Evolutionary conservation across 30 jellyfish, hydroid and myxozoan species (phyloP), one percentile per base, ranked within the genome.

Genomic region (Catostylus mosaicus): DNA sequence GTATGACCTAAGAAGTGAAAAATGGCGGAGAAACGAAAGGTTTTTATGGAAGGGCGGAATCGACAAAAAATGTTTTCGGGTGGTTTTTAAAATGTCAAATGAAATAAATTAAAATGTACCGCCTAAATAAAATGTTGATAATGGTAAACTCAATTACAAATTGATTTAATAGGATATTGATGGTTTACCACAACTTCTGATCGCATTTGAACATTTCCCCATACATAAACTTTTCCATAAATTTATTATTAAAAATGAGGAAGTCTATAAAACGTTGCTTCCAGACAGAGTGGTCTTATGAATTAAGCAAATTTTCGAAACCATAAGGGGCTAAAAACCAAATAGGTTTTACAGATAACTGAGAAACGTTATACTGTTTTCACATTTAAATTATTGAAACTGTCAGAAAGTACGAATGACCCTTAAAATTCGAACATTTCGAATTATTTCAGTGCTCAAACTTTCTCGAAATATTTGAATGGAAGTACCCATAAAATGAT

Each of bases 141-240:
- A 68, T 24, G 80, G 66, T 38, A 68, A 68, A 68, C 29, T 68
- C 36, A 68, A 68, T 68, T 34, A 68, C 20, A 18, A 26, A 68
- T 29, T 35, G n/a, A 68, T 16, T 68, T 29, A 26, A 68, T 7
- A 43, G 80, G 80, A 35, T 68, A 68, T 68, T 68, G 80, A 64
- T 68, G 80, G 80, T 38, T 37, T 43, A 46, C 80, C 80, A 68
- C 80, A 34, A 37, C 34, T 36, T 38, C 80, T 68, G 38, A 59
- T 59, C 40, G 71, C 26, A n/a, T 9, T 59, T 59, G 4, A 9
- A 23, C 38, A 26, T 9, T 59, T 22, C 26, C 38, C 71, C 36
- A 16, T 19, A 59, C 71, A 16, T 22, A 59, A 59, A 5, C 8
- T 16, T 20, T 6, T 24, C 71, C 71, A 2, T 59, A 9, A 16